Evolutionary conservation across 2,797 vertebrate species (phyloP), one percentile per base, ranked within the genome.

Genomic region (Protosalanx chinensis): DNA sequence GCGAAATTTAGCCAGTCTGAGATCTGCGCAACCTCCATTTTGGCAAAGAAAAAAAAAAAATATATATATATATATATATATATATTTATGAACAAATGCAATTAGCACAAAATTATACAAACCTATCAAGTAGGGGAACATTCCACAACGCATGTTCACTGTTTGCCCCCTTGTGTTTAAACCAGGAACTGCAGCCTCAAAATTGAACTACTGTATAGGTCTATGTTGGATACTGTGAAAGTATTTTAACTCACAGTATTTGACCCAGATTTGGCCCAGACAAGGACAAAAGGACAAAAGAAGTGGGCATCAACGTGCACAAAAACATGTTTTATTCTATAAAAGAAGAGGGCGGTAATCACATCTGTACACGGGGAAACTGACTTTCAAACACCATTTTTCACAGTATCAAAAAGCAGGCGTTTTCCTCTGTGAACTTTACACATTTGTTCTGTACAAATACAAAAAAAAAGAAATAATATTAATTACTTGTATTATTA

Each of bases 391-490:
- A 92, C 92, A 93, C 90, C 88, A 93, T 90, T 89, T 87, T 85
- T 93, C 91, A 93, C 91, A 92, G 91, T 93, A 93, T 93, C 90
- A 93, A 93, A 93, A 93, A 92, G 87, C 84, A 90, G 78, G 83
- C 79, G 84, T 90, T 88, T 90, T 92, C 91, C 92, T 90, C 86
- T 77, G 88, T 87, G 86, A 90, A 91, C 89, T 91, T 92, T 91
- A 92, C 89, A 92, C 88, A 88, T 91, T 91, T 92, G 90, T 92
- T 93, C 91, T 93, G 92, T 92, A 93, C 91, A 93, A 92, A 92
- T 92, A 91, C 85, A n/a, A n/a, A 93, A 92, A 91, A 84, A 79
- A 88, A 90, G 86, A 78, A 73, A 90, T 84, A 91, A 87, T 87
- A 90, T 88, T 88, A 88, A 91, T 89, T 87, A 89, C 80, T 85